These are phyloP conservation scores for Xenopus petersii DNA, from an alignment of 2,797 vertebrate genomes.

Conservation along the genomic window DNA sequence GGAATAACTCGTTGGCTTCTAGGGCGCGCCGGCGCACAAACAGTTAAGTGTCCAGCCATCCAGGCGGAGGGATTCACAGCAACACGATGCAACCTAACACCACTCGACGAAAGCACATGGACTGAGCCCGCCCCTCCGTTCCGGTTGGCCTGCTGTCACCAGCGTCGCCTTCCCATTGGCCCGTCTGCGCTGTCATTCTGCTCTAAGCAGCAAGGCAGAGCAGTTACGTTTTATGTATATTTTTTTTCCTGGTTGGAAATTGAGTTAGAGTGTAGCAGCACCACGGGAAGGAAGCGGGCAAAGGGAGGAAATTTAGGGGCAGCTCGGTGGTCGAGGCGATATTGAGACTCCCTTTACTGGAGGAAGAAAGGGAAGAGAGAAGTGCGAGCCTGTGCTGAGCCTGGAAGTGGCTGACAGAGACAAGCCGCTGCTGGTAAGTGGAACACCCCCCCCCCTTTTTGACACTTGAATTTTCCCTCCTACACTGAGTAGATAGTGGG, in stretches of 20 bases:
- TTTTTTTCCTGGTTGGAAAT: constrained; percentile 8
- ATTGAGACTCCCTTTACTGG: constrained; percentile 9
- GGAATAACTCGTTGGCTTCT: no score
- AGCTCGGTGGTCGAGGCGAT: background rate
- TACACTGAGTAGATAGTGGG: no score
- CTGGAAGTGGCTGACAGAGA: background rate
- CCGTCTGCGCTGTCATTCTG: background rate
- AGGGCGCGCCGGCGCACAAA: background rate
- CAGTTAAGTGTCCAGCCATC: constrained; percentile 12
- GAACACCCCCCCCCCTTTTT: background rate
- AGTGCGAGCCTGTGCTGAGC: background rate
- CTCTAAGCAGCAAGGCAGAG: background rate
- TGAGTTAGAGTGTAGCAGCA: constrained; percentile 27
- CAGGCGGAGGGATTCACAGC: constrained; percentile 43
- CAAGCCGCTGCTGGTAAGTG: constrained; percentile 14
- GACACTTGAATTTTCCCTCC: no score
- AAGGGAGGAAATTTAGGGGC: constrained; percentile 43
- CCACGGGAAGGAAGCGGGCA: background rate
- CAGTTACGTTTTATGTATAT: constrained; percentile 13
- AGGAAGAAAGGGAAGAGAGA: constrained; percentile 26
- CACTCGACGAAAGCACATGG: background rate
- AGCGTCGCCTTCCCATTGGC: constrained; percentile 3
- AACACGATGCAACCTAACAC: constrained; percentile 29
- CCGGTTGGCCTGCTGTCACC: constrained; percentile 23
- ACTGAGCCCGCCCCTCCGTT: background rate